These are phyloP conservation scores for Fukomys damarensis DNA, from an alignment of 2,113 vertebrate genomes.

Conservation along the genomic window DNA sequence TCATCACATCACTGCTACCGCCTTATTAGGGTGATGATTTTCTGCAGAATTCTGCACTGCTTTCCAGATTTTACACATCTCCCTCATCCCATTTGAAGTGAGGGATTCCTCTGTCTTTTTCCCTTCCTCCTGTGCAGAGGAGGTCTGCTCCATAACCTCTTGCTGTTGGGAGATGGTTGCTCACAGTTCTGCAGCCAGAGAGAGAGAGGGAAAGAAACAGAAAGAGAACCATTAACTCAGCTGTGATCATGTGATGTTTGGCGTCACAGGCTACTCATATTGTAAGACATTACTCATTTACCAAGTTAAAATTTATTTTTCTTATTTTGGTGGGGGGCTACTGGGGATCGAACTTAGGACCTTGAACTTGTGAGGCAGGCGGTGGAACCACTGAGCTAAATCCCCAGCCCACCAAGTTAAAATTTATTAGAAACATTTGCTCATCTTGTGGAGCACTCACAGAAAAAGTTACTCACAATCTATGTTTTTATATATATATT, in stretches of 20 bases:
- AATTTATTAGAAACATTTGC: background rate
- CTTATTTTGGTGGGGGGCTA: too few species aligned
- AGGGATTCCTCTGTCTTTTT: background rate
- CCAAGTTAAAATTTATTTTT: background rate
- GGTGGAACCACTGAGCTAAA: too few species aligned
- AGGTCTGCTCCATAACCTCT: background rate
- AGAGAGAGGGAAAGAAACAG: background rate
- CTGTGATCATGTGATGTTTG: background rate
- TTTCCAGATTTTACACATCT: background rate
- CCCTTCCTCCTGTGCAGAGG: background rate
- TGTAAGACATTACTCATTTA: background rate
- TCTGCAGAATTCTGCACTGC: background rate
- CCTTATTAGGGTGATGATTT: background rate
- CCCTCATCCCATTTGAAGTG: background rate
- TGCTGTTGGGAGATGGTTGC: background rate
- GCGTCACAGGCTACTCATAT: background rate
- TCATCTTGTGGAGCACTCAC: background rate
- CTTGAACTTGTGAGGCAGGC: too few species aligned
- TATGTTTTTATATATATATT: background rate
- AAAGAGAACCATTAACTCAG: background rate
- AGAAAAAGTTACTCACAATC: background rate
- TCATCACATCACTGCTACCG: background rate
- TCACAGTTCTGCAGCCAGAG: background rate
- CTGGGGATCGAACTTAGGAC: too few species aligned
- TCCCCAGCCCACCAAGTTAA: too few species aligned